A percentile compares a stretch with the other conserved stretches of the same genome.
Evolutionary conservation across 2,113 vertebrate genomes (phyloP).

Genomic region (Dinomys branickii): DNA sequence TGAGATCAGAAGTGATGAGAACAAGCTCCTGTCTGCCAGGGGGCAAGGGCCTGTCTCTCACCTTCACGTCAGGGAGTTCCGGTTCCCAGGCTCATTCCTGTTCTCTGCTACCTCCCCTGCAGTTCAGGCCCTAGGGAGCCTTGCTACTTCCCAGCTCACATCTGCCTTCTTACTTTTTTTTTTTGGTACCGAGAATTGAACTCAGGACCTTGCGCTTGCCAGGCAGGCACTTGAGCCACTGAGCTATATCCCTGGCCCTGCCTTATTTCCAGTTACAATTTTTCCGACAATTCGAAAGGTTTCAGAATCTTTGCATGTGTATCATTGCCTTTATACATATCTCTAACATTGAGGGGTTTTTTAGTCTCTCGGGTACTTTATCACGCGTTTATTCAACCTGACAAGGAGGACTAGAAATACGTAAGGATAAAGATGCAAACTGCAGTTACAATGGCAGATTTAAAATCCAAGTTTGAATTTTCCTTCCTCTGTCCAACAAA

Average conservation of each 20-base stretch:
- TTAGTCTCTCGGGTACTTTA: background rate
- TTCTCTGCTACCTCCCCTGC: background rate
- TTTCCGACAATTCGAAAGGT: background rate
- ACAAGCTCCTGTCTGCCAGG: background rate
- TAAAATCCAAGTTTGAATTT: background rate
- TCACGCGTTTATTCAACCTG: background rate
- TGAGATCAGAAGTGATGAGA: background rate
- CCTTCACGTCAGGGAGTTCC: fast-evolving
- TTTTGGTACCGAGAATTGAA: no score
- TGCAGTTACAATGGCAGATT: background rate
- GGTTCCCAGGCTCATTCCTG: no score
- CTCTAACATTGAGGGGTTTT: background rate
- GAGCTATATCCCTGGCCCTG: no score
- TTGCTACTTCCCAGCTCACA: no score
- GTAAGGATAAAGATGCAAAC: background rate
- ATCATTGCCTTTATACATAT: background rate
- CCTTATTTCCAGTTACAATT: background rate
- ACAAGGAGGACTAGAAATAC: background rate
- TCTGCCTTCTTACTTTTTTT: no score
- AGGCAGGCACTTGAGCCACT: no score
- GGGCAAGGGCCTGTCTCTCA: background rate
- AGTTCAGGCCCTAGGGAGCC: background rate
- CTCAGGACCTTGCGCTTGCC: no score
- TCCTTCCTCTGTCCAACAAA: background rate
- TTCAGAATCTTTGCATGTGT: background rate